Percentiles rank a stretch among this genome's conserved stretches.
Conservation (phyloP, 2,113 vertebrate species). For the Chaenogobius annularis region DNA sequence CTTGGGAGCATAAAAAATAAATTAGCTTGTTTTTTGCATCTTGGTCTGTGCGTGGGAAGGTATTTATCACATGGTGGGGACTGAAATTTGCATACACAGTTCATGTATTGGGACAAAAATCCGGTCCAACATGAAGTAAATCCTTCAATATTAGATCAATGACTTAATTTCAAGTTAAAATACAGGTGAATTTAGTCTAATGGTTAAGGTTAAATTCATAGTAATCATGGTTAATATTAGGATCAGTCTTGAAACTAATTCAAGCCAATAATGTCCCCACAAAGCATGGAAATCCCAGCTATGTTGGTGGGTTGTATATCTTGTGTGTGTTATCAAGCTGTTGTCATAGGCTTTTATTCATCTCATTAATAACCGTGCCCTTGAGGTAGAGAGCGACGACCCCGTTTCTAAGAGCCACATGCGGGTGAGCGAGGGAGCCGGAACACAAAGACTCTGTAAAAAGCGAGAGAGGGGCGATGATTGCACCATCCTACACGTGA, state of each 20-base stretch:
- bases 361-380: slow-evolving; percentile 75
- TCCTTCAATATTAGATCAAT: no score
- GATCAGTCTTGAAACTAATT: background rate
- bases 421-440: slow-evolving; percentile 37
- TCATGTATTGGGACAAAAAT: background rate
- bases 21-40: slow-evolving; percentile 46
- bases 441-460: slow-evolving; percentile 47
- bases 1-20: slow-evolving; percentile 51
- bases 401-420: slow-evolving; percentile 55
- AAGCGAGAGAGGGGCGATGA: slow-evolving; percentile 39
- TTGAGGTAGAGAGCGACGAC: slow-evolving; percentile 69
- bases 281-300: background rate
- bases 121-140: slow-evolving; percentile 34
- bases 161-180: no score
- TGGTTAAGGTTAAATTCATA: background rate
- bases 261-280: background rate
- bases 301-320: slow-evolving; percentile 31
- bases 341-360: slow-evolving; percentile 75
- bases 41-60: slow-evolving; percentile 33
- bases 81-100: background rate
- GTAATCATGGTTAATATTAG: background rate
- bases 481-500: slow-evolving; percentile 52
- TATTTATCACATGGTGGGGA: background rate
- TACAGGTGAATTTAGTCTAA: no score
- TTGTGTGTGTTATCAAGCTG: slow-evolving; percentile 65